Evolutionary conservation across 2,797 vertebrate genomes (phyloP).

Genomic region (Oreochromis grahami): DNA sequence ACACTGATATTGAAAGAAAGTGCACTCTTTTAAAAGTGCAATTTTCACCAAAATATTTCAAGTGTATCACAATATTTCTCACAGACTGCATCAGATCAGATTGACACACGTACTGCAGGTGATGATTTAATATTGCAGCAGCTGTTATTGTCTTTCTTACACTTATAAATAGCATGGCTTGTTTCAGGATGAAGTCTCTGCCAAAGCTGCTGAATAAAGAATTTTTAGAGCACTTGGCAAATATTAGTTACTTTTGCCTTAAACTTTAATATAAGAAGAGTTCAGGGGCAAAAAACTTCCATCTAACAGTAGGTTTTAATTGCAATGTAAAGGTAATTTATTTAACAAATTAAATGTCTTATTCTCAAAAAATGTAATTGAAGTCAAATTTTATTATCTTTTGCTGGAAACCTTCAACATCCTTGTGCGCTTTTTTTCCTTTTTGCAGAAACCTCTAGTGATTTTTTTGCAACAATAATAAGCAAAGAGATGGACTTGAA

Average conservation of each 20-base stretch:
- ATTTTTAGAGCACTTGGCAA: background rate
- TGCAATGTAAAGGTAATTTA: background rate
- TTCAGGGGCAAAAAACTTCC: background rate
- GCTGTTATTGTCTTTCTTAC: background rate
- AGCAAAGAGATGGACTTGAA: background rate
- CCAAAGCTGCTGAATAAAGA: background rate
- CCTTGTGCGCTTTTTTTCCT: rapidly evolving
- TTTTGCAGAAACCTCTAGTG: background rate
- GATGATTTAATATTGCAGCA: background rate
- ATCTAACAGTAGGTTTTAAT: background rate
- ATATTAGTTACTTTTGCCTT: background rate
- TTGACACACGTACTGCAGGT: background rate
- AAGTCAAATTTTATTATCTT: background rate
- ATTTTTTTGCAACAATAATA: background rate
- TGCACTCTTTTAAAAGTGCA: background rate
- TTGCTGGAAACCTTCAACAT: background rate
- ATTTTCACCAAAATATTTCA: background rate
- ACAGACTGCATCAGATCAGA: background rate
- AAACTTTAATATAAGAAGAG: background rate
- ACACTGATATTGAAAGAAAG: background rate
- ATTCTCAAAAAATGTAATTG: background rate
- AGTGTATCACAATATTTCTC: background rate
- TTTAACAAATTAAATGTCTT: background rate
- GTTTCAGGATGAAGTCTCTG: background rate
- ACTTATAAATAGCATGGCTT: background rate